A percentile compares a stretch with the other conserved stretches of the same genome.
phyloP scores from a whole-genome alignment of 2,113 vertebrate species.

The Panthera tigris region DNA sequence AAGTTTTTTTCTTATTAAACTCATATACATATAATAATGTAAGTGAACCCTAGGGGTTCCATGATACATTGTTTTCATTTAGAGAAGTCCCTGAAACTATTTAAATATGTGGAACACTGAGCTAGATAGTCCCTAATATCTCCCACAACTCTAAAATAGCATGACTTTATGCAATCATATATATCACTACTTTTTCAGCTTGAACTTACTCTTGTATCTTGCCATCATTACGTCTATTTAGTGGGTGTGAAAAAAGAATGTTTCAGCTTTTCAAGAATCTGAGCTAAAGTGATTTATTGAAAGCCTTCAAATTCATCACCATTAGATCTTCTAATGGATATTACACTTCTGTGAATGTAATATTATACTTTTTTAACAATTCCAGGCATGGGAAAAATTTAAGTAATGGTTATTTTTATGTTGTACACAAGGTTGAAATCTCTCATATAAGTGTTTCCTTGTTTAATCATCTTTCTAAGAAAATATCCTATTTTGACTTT shows the following conservation, averaged over 20 bases:
- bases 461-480: background rate
- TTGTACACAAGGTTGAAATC: background rate
- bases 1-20: background rate
- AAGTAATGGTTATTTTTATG: background rate
- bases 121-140: background rate
- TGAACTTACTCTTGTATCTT: background rate
- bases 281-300: background rate
- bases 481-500: background rate
- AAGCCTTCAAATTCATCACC: background rate
- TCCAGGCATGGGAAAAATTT: background rate
- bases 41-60: background rate
- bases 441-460: background rate
- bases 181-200: background rate
- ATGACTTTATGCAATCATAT: background rate
- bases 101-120: background rate
- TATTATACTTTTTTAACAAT: constrained; percentile 4
- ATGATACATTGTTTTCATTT: background rate
- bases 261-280: background rate
- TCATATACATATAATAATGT: background rate
- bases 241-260: background rate
- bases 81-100: background rate
- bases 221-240: background rate
- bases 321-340: background rate
- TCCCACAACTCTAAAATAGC: background rate
- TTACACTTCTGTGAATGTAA: background rate